These are phyloP conservation scores for Heliornis fulica DNA, from an alignment of 2,113 vertebrate genomes.

Conservation along the genomic window DNA sequence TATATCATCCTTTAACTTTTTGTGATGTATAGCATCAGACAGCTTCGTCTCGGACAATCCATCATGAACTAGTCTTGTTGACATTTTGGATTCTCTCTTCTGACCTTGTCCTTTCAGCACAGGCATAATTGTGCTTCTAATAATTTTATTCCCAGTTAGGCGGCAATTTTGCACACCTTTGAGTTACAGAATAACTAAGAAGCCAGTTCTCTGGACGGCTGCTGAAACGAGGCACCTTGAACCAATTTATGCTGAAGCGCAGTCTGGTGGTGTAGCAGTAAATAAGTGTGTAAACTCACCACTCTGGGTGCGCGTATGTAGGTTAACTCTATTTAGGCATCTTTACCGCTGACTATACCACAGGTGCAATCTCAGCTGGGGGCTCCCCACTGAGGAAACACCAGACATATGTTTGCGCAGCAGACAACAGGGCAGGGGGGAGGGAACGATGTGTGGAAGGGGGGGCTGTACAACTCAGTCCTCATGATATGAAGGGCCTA, in stretches of 20 bases:
- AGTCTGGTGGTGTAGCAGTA: neutral
- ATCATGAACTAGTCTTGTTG: slow-evolving; percentile 57
- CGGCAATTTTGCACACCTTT: slow-evolving; percentile 51
- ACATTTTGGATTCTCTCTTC: slow-evolving; percentile 52
- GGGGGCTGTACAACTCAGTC: neutral
- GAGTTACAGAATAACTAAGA: slow-evolving; percentile 49
- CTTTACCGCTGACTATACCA: neutral
- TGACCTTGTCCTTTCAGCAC: slow-evolving; percentile 59
- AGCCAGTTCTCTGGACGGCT: neutral
- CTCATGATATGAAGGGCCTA: fast-evolving
- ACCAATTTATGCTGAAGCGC: slow-evolving; percentile 36
- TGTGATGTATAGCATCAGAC: slow-evolving; percentile 49
- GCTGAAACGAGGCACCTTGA: slow-evolving; percentile 51
- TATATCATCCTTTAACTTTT: slow-evolving; percentile 60
- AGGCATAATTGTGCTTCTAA: slow-evolving; percentile 52
- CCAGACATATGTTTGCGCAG: neutral
- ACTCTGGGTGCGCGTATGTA: neutral
- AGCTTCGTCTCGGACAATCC: slow-evolving; percentile 52
- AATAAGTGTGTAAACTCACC: slow-evolving; percentile 25
- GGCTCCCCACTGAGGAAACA: slow-evolving; percentile 1
- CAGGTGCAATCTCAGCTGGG: slow-evolving; percentile 12
- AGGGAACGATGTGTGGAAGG: too few species aligned
- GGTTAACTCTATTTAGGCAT: neutral
- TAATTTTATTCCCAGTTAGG: slow-evolving; percentile 63
- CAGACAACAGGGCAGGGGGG: neutral